These are phyloP conservation scores for Acromyrmex heyeri DNA, from an alignment of 1,140 invertebrate genomes.

Conservation along the genomic window DNA sequence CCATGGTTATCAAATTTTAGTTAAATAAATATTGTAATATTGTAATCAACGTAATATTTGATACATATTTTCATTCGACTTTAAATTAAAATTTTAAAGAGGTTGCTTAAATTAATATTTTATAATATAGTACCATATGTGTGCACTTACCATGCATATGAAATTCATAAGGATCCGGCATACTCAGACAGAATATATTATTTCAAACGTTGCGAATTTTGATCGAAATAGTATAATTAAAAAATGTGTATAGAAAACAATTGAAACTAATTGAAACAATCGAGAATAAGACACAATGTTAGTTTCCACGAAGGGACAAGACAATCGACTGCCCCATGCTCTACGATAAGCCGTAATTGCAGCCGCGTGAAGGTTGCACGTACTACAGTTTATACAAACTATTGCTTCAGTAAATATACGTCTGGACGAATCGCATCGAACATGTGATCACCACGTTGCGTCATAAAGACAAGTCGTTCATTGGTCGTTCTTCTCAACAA, in stretches of 20 bases:
- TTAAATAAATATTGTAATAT: constrained; percentile 59
- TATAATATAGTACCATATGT: not conserved
- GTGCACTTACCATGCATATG: constrained; percentile 13
- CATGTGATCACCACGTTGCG: not conserved
- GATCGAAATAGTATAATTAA: not conserved
- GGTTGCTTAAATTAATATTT: not conserved
- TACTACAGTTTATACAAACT: constrained; percentile 34
- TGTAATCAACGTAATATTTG: not conserved
- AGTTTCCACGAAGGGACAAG: not conserved
- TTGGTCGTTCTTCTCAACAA: not conserved
- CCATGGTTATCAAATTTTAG: constrained; percentile 80
- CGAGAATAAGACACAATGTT: not conserved
- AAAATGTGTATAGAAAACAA: not conserved
- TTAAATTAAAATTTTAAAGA: not conserved
- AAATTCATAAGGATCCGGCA: not conserved
- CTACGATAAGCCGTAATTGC: constrained; percentile 10
- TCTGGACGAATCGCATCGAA: not conserved
- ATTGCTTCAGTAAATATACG: not conserved
- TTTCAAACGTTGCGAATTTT: constrained; percentile 22
- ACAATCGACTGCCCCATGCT: not conserved
- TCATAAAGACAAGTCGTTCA: not conserved
- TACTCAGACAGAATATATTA: not conserved
- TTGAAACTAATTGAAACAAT: not conserved
- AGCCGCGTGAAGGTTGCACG: constrained; percentile 8
- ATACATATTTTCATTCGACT: not conserved